Evolutionary conservation across 2,888 invertebrate genomes (phyloP), one percentile per base, ranked within the genome.

Genomic region (Leptinotarsa juncta): DNA sequence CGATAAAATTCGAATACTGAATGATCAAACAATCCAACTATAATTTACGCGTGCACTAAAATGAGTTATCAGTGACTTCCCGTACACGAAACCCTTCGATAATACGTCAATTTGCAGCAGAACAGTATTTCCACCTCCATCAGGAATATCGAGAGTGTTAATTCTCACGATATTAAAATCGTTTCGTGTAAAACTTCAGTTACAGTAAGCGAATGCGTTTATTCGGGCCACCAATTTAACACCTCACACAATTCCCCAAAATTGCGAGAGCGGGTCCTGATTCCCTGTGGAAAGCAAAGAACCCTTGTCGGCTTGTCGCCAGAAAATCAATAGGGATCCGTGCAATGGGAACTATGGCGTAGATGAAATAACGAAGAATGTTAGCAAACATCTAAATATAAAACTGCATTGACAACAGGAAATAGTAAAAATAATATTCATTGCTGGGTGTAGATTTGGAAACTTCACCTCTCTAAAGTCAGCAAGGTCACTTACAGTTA

Each of bases 241-340:
- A 62, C 62, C 62, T 62, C 42, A 62, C 62, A 62, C 62, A 42
- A 26, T 62, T 62, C 16, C 67, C 53, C 26, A 71, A 71, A 71
- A 42, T 65, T 71, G 65, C 65, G 48, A 65, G 57, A 71, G 71
- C 65, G 71, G 71, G 71, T 50, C 65, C 65, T 71, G 65, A 65
- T 65, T 70, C 72, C 72, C 75, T 50, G 72, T 69, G 72, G 72
- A 72, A 75, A 75, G 75, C 72, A 70, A 72, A 75, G 72, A 75
- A 72, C 75, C 72, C 72, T 72, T 72, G 69, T 72, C 69, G 75
- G 55, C 57, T 74, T 74, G 74, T 74, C 74, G 65, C 74, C 74
- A 70, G 75, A 75, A 75, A 75, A 75, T 75, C 75, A 70, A 75
- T 75, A 75, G 72, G 67, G 75, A 75, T 75, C 72, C 72, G 75